Conservation (phyloP, 2,888 invertebrate genomes). For the Plebejus argus region DNA sequence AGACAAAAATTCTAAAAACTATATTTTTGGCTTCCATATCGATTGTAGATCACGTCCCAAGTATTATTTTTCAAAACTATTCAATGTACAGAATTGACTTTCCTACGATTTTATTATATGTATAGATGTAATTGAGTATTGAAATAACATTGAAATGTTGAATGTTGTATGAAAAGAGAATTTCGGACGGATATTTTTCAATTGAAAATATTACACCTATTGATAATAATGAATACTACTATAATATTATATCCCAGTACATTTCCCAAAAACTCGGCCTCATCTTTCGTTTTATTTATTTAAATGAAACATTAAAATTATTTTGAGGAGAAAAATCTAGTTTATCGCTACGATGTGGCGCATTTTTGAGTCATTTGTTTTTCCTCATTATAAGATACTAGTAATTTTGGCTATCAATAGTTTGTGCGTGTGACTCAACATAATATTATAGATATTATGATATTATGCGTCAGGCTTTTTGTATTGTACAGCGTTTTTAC, state of each 20-base stretch:
- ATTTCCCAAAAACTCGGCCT: not conserved
- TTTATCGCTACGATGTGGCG: not conserved
- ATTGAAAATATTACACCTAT: not conserved
- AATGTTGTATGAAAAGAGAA: not conserved
- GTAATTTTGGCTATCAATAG: not conserved
- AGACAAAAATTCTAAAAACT: no score
- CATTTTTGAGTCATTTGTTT: not conserved
- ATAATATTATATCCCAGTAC: no score
- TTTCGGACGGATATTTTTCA: not conserved
- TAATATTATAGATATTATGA: not conserved
- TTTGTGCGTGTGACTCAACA: not conserved
- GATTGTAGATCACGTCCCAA: no score
- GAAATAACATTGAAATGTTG: not conserved
- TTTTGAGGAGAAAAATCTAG: no score
- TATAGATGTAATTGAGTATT: slow-evolving; percentile 4
- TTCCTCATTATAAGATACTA: not conserved
- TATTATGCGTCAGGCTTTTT: not conserved
- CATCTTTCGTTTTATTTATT: no score
- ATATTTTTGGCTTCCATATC: no score
- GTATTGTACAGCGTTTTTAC: not conserved
- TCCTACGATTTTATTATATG: no score
- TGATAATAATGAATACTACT: no score
- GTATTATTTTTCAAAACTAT: no score
- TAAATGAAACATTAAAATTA: no score
- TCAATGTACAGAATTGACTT: no score